Percentiles rank a stretch among this genome's conserved stretches.
These are phyloP conservation scores for Embidobia sp. DNA, from an alignment of 2,888 invertebrate species.

Conservation along the genomic window DNA sequence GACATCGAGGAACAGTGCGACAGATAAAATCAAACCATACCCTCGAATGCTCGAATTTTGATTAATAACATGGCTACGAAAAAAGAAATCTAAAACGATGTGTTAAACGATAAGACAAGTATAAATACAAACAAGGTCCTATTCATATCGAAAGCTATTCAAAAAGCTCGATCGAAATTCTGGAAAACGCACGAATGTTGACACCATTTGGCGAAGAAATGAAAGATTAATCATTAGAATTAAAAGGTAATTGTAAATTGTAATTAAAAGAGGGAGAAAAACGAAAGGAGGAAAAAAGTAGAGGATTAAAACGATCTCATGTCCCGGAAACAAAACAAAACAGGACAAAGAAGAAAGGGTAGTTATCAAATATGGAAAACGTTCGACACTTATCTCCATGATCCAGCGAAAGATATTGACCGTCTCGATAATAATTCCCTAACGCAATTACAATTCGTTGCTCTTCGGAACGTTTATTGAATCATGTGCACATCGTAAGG, in stretches of 20 bases:
- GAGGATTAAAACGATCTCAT: constrained; percentile 37
- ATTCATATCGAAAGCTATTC: background rate
- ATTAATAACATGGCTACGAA: constrained; percentile 56
- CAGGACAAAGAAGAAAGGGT: constrained; percentile 28
- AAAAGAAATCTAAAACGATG: constrained; percentile 1
- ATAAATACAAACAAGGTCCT: background rate
- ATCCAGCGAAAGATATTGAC: constrained; percentile 53
- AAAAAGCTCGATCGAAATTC: constrained; percentile 72
- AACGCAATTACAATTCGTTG: constrained; percentile 71
- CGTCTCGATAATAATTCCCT: constrained; percentile 46
- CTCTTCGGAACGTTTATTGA: constrained; percentile 73
- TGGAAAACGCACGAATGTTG: constrained; percentile 70
- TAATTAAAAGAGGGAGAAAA: constrained; percentile 17
- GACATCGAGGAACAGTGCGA: constrained; percentile 69
- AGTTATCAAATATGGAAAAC: constrained; percentile 42
- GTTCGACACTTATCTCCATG: constrained; percentile 44
- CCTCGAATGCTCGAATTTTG: constrained; percentile 58
- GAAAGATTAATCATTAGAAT: constrained; percentile 28
- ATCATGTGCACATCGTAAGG: constrained; percentile 68
- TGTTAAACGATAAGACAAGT: background rate
- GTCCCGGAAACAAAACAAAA: constrained; percentile 44
- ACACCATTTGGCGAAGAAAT: constrained; percentile 34
- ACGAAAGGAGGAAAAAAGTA: constrained; percentile 32
- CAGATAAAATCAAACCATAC: constrained; percentile 34
- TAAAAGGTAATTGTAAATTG: constrained; percentile 30